Evolutionary conservation across 2,888 invertebrate genomes (phyloP).

Genomic region (Cheilosia vernalis): DNA sequence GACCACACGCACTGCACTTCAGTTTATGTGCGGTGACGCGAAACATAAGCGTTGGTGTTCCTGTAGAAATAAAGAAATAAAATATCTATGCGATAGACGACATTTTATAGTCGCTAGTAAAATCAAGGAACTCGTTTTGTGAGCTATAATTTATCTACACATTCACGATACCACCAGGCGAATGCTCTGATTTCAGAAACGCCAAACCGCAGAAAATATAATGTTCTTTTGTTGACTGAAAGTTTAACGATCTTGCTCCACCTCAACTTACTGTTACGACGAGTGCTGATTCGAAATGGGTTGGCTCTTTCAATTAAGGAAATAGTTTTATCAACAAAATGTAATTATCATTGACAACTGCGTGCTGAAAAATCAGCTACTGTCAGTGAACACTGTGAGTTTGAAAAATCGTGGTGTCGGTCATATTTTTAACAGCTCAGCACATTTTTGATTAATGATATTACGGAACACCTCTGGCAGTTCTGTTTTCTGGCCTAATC

Average conservation of each 20-base stretch:
- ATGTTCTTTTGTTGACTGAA: too few relatives aligned
- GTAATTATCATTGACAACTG: not conserved
- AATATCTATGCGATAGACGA: not conserved
- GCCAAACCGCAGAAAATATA: not conserved
- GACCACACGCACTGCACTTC: slow-evolving; percentile 19
- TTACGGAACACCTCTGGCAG: not conserved
- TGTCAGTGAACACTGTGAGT: not conserved
- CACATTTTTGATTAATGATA: not conserved
- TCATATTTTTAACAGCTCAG: not conserved
- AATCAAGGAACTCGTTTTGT: slow-evolving; percentile 13
- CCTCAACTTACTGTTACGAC: too few relatives aligned
- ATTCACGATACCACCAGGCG: slow-evolving; percentile 1
- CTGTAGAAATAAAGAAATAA: not conserved
- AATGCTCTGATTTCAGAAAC: slow-evolving; percentile 20
- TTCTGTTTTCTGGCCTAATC: not conserved
- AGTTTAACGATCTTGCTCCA: too few relatives aligned
- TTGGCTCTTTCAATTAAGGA: too few relatives aligned
- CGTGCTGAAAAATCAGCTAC: not conserved
- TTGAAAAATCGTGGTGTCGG: not conserved
- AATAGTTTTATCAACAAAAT: too few relatives aligned
- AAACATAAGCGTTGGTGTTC: not conserved
- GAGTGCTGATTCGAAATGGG: too few relatives aligned
- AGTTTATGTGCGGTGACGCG: not conserved
- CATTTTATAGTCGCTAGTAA: slow-evolving; percentile 28
- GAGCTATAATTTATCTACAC: not conserved